Evolutionary conservation across 1,140 invertebrate genomes (phyloP).

Genomic region (Telenomus remus): DNA sequence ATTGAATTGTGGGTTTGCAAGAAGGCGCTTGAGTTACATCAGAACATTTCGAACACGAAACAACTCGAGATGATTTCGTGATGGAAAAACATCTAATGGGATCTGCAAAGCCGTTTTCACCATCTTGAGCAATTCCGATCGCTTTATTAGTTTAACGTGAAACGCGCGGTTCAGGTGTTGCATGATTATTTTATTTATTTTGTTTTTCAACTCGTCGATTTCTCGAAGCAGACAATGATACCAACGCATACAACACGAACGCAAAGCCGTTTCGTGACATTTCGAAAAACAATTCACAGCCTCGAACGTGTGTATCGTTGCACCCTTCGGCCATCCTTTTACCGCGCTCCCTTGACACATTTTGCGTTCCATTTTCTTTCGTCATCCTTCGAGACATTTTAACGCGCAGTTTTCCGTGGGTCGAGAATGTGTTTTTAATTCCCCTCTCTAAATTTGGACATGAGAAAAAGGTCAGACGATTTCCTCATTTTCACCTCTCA

Average conservation of each 20-base stretch:
- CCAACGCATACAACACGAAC: neutral
- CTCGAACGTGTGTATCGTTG: slow-evolving; percentile 32
- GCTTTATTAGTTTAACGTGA: neutral
- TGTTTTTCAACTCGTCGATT: neutral
- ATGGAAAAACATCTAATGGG: neutral
- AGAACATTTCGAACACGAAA: neutral
- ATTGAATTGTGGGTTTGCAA: neutral
- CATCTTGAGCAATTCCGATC: neutral
- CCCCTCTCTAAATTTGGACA: no score
- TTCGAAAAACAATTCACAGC: slow-evolving; percentile 24
- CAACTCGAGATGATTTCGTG: neutral
- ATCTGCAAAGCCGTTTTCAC: slow-evolving; percentile 6
- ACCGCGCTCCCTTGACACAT: slow-evolving; percentile 36
- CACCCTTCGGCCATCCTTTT: slow-evolving; percentile 36
- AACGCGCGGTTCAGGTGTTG: neutral
- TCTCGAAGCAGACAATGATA: neutral
- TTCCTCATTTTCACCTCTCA: no score
- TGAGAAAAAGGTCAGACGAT: no score
- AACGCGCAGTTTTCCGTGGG: neutral
- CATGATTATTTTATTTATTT: neutral
- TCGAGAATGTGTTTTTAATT: no score
- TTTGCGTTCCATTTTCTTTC: slow-evolving; percentile 15
- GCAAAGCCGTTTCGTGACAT: slow-evolving; percentile 31
- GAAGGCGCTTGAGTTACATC: no score
- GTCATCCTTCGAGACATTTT: neutral